Percentiles rank a stretch among this genome's conserved stretches.
These are phyloP conservation scores for Schizopygopsis pylzovi DNA, from an alignment of 2,797 vertebrate genomes.

Conservation along the genomic window DNA sequence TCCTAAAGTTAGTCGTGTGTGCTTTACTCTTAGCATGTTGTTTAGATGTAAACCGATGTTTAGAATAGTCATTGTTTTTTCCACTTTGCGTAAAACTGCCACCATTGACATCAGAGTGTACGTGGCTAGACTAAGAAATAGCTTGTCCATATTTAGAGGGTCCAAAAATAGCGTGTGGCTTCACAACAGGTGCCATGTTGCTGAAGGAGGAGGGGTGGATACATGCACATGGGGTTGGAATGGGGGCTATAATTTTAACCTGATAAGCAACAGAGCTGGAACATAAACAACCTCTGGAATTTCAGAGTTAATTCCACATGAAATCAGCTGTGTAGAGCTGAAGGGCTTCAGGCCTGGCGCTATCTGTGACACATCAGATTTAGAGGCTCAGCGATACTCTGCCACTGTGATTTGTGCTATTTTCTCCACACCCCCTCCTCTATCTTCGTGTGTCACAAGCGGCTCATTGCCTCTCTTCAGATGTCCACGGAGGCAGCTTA, in stretches of 20 bases:
- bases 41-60: background rate
- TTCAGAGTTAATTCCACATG: constrained; percentile 40
- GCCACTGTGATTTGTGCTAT: constrained; percentile 54
- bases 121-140: constrained; percentile 69
- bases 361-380: constrained; percentile 51
- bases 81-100: constrained; percentile 52
- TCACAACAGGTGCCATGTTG: constrained; percentile 80
- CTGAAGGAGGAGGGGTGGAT: constrained; percentile 59
- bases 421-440: constrained; percentile 41
- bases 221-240: constrained; percentile 51
- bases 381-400: constrained; percentile 37
- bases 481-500: constrained; percentile 8
- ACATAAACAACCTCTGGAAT: constrained; percentile 60
- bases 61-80: constrained; percentile 40
- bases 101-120: constrained; percentile 56
- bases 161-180: constrained; percentile 82
- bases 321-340: constrained; percentile 53
- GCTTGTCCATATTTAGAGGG: constrained; percentile 77
- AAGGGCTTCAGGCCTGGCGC: constrained; percentile 41
- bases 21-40: background rate
- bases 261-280: constrained; percentile 55
- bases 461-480: constrained; percentile 26
- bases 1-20: background rate
- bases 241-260: constrained; percentile 61
- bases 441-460: constrained; percentile 27